phyloP scores from a whole-genome alignment of 2,113 vertebrate genomes.

The Scartelaos histophorus region DNA sequence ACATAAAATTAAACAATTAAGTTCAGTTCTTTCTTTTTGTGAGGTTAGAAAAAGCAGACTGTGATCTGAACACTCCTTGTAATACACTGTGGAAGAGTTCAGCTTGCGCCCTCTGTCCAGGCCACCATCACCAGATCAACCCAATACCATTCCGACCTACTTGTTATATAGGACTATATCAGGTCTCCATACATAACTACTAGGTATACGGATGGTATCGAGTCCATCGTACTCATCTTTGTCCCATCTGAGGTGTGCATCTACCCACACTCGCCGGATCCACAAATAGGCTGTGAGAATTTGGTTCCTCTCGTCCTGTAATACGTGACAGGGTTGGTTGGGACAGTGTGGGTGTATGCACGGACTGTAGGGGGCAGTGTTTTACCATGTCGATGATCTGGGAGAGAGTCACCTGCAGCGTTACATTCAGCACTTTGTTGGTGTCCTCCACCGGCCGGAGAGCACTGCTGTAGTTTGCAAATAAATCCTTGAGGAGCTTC shows the following conservation, averaged over 20 bases:
- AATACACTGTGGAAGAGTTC: slow-evolving; percentile 48
- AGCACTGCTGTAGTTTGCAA: slow-evolving; percentile 85
- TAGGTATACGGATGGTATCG: slow-evolving; percentile 88
- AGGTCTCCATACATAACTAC: slow-evolving; percentile 90
- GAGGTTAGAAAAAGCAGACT: slow-evolving; percentile 40
- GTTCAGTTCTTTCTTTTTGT: slow-evolving; percentile 6
- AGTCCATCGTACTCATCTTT: slow-evolving; percentile 86
- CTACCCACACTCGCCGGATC: slow-evolving; percentile 90
- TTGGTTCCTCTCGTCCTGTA: slow-evolving; percentile 78
- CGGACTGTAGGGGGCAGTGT: background rate
- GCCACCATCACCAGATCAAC: slow-evolving; percentile 39
- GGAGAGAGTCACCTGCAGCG: slow-evolving; percentile 87
- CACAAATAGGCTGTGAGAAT: slow-evolving; percentile 83
- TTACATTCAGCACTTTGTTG: slow-evolving; percentile 84
- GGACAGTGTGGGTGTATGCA: background rate
- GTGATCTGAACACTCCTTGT: slow-evolving; percentile 52
- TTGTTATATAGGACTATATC: slow-evolving; percentile 95
- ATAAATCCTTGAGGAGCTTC: slow-evolving; percentile 85
- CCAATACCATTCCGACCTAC: slow-evolving; percentile 77
- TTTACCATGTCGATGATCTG: slow-evolving; percentile 95
- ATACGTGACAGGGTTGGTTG: slow-evolving; percentile 31
- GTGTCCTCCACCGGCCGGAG: slow-evolving; percentile 89
- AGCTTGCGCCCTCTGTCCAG: slow-evolving; percentile 51
- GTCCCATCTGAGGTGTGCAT: slow-evolving; percentile 85
- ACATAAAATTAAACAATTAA: background rate